phyloP scores from a whole-genome alignment of 1,140 invertebrate genomes.

The Drosophila pseudoananassae region DNA sequence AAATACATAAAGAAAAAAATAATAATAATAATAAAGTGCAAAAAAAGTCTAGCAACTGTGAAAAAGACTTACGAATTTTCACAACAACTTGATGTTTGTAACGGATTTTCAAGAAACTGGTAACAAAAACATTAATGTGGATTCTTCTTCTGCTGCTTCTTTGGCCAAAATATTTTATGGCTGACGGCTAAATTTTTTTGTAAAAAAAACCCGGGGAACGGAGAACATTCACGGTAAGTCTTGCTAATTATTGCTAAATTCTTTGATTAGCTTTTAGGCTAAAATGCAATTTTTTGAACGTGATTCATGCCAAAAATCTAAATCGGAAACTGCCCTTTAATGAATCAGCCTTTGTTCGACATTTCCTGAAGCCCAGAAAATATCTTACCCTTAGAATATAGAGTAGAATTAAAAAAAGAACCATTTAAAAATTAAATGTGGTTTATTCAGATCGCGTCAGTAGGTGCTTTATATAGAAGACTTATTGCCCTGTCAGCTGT shows the following conservation, averaged over 20 bases:
- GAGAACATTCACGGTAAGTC: constrained; percentile 22
- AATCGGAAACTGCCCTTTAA: constrained; percentile 10
- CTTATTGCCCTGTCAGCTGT: constrained; percentile 20
- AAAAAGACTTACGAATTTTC: constrained; percentile 67
- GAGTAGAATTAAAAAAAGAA: neutral
- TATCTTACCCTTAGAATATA: neutral
- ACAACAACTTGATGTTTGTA: constrained; percentile 65
- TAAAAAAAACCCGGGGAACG: constrained; percentile 1
- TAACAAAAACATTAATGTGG: constrained; percentile 47
- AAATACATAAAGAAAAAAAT: constrained; percentile 23
- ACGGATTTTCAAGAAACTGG: constrained; percentile 61
- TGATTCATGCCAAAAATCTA: constrained; percentile 21
- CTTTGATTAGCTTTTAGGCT: constrained; percentile 17
- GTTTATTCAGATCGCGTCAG: neutral
- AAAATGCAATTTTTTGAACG: neutral
- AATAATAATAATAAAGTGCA: constrained; percentile 32
- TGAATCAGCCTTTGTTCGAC: constrained; percentile 9
- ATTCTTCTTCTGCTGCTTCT: constrained; percentile 39
- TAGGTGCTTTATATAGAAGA: constrained; percentile 7
- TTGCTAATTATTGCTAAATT: constrained; percentile 45
- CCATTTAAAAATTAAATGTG: neutral
- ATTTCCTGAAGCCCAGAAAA: neutral
- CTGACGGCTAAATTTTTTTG: constrained; percentile 8
- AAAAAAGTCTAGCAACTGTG: constrained; percentile 52
- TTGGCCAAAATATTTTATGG: constrained; percentile 9